Evolutionary conservation across 2,888 invertebrate genomes (phyloP).

Genomic region (Lasioglossum oenotherae): DNA sequence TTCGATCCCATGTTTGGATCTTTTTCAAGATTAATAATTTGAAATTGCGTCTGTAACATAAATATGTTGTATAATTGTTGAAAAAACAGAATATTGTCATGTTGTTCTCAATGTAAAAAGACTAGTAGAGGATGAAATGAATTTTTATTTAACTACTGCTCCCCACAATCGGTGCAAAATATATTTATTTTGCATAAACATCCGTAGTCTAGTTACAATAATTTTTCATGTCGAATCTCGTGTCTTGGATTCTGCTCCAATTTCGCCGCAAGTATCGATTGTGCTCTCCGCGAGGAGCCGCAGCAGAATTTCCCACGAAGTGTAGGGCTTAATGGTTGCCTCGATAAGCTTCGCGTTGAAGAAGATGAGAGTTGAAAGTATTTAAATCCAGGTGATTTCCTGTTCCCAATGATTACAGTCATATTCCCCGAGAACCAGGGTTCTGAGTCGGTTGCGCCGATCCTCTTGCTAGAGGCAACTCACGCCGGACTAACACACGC

Average conservation of each 20-base stretch:
- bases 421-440: slow-evolving; percentile 38
- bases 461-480: slow-evolving; percentile 37
- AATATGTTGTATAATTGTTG: too few species aligned
- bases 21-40: too few species aligned
- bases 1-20: too few species aligned
- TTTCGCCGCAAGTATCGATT: neutral
- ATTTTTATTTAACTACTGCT: too few species aligned
- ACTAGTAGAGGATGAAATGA: too few species aligned
- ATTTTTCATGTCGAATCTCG: neutral
- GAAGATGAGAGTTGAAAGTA: slow-evolving; percentile 33
- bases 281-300: neutral
- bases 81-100: too few species aligned
- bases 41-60: too few species aligned
- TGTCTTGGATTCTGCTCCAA: neutral
- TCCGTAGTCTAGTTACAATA: neutral
- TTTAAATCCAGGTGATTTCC: slow-evolving; percentile 52
- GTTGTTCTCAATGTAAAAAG: too few species aligned
- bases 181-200: too few species aligned
- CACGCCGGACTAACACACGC: slow-evolving; percentile 22
- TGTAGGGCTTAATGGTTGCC: neutral
- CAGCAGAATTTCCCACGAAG: slow-evolving; percentile 16
- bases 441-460: slow-evolving; percentile 8
- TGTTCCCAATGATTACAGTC: slow-evolving; percentile 50
- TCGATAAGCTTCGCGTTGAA: slow-evolving; percentile 5
- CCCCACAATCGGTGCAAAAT: too few species aligned